Percentiles rank a stretch among this genome's conserved stretches.
phyloP scores from a whole-genome alignment of 2,888 invertebrate species.

The Hypselothyrea guttata region DNA sequence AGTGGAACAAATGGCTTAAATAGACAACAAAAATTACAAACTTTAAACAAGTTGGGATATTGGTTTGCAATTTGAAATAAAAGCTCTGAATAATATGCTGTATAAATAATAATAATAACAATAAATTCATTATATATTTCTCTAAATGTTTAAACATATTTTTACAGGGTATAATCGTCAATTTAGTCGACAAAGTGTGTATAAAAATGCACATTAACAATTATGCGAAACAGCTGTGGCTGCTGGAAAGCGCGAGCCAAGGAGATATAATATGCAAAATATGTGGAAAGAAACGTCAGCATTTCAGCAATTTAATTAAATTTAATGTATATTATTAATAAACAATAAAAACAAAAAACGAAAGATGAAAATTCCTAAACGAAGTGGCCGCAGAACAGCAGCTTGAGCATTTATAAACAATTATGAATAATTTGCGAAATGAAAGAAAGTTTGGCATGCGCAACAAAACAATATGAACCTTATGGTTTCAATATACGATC shows the following conservation, averaged over 20 bases:
- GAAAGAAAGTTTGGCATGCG: slow-evolving; percentile 44
- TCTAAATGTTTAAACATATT: not conserved
- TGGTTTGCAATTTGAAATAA: too few relatives aligned
- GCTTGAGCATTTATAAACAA: slow-evolving; percentile 47
- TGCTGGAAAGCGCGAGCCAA: slow-evolving; percentile 51
- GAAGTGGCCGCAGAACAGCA: slow-evolving; percentile 38
- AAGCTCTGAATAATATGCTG: too few relatives aligned
- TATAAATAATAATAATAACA: too few relatives aligned
- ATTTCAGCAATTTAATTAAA: slow-evolving; percentile 39
- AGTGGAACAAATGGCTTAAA: too few relatives aligned
- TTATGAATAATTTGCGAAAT: slow-evolving; percentile 25
- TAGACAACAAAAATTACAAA: too few relatives aligned
- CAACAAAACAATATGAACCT: slow-evolving; percentile 18
- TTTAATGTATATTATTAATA: slow-evolving; percentile 17
- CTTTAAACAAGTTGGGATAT: too few relatives aligned
- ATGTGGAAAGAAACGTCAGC: slow-evolving; percentile 45
- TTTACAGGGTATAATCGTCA: slow-evolving; percentile 15
- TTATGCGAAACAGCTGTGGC: slow-evolving; percentile 66
- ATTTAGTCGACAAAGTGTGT: slow-evolving; percentile 19
- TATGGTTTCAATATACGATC: slow-evolving; percentile 14
- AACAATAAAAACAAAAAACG: slow-evolving; percentile 12
- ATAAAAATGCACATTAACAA: slow-evolving; percentile 59
- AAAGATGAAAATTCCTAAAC: slow-evolving; percentile 27
- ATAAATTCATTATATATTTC: too few relatives aligned
- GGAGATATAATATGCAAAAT: slow-evolving; percentile 22